phyloP scores from a whole-genome alignment of 2,888 invertebrate genomes.

The Melipona beecheii region DNA sequence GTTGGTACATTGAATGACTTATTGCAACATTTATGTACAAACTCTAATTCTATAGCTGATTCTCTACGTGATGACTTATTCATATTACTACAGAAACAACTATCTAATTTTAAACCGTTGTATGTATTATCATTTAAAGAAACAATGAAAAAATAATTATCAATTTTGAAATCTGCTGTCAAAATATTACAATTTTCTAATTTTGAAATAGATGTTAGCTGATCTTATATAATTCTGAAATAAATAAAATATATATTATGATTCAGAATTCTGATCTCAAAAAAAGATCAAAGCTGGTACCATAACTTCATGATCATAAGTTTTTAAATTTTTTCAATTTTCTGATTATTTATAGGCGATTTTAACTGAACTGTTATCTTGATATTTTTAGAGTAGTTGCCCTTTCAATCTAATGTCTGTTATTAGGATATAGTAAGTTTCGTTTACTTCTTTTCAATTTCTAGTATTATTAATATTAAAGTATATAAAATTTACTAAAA shows the following conservation, averaged over 20 bases:
- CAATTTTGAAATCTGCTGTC: not conserved
- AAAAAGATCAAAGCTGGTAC: not conserved
- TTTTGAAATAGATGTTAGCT: not conserved
- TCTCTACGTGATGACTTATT: conserved; percentile 91
- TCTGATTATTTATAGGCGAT: not conserved
- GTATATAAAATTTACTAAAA: not conserved
- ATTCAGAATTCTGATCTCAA: not conserved
- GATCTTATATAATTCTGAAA: not conserved
- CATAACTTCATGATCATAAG: not conserved
- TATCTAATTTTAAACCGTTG: conserved; percentile 88
- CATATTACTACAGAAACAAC: conserved; percentile 93
- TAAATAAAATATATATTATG: not conserved
- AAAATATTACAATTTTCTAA: not conserved
- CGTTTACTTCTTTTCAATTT: not conserved
- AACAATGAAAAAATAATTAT: not conserved
- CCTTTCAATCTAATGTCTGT: not conserved
- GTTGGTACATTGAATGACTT: conserved; percentile 92
- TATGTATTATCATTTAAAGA: conserved; percentile 71
- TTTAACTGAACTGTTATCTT: not conserved
- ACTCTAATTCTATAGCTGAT: conserved; percentile 83
- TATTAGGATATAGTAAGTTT: not conserved
- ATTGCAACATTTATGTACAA: conserved; percentile 88
- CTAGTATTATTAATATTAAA: not conserved
- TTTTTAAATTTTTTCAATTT: not conserved
- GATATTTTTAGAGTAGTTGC: not conserved